Evolutionary conservation across 2,888 invertebrate genomes (phyloP), one percentile per base, ranked within the genome.

Genomic region (Elmis aenea): DNA sequence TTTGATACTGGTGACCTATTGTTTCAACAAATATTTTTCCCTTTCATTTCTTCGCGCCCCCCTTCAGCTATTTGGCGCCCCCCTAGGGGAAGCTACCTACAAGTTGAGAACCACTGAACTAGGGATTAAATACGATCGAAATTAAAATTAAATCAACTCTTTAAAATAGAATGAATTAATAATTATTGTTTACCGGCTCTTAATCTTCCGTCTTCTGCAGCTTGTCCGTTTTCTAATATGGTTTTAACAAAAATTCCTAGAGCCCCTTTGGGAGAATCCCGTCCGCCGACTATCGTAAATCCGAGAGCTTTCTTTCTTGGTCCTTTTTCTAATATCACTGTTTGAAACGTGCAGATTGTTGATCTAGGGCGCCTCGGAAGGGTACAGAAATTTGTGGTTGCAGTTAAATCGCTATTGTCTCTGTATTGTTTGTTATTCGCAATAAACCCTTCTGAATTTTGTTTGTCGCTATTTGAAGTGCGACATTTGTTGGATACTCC

Each of bases 221-320:
- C 87, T 63, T 89, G 85, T 23, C 90, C 90, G 61, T 79, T 79
- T 26, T 84, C 79, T 54, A 89, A 76, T 50, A 91, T 86, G 58
- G 86, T 86, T 65, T 89, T 86, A 50, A 90, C 83, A 66, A 85
- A 89, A 61, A 91, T 89, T 25, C 89, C 89, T 60, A 89, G 77
- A 44, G 83, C 83, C 37, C 88, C 89, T 61, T 85, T 79, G 2
- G 87, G 85, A 18, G 88, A 87, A 62, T 91, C 90, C 38, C 83
- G 75, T 26, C 90, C 90, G 23, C 90, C 91, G 2, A 90, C 90
- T 51, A 91, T 88, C 6, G 88, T 89, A 62, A 91, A 91, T n/a
- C 90, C 90, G 16, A 90, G 73, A 1, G 85, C 84, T 66, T 87
- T 89, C 61, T 84, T 85, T 2, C 87, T 85, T 5, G 79, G 77